Evolutionary conservation across 1,140 invertebrate species (phyloP).

Genomic region (Delia radicum): DNA sequence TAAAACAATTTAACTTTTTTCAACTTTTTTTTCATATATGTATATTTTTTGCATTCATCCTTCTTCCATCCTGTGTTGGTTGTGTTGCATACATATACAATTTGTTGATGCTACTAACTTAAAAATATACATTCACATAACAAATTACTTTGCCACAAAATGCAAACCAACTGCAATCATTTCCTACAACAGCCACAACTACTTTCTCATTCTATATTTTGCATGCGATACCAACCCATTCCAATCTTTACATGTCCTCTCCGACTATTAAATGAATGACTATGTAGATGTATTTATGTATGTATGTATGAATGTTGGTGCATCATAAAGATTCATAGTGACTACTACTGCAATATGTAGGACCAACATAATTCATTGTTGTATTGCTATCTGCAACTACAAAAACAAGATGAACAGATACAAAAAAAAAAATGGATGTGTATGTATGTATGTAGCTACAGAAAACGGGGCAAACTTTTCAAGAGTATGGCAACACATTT

Average conservation of each 20-base stretch:
- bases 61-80: background rate
- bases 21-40: background rate
- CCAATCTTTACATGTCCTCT: no score
- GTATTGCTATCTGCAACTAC: background rate
- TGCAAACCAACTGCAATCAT: background rate
- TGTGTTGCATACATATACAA: background rate
- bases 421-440: background rate
- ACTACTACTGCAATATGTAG: background rate
- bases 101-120: background rate
- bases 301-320: background rate
- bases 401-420: background rate
- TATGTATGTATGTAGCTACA: no score
- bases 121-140: background rate
- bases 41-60: background rate
- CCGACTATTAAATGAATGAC: background rate
- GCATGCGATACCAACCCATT: background rate
- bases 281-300: background rate
- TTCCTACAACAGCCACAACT: background rate
- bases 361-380: background rate
- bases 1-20: slow-evolving; percentile 5
- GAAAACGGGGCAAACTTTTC: background rate
- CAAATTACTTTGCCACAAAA: background rate
- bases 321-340: background rate
- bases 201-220: background rate
- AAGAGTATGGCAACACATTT: background rate